Evolutionary conservation across 2,888 invertebrate genomes (phyloP).

Genomic region (Zonitis immaculata): DNA sequence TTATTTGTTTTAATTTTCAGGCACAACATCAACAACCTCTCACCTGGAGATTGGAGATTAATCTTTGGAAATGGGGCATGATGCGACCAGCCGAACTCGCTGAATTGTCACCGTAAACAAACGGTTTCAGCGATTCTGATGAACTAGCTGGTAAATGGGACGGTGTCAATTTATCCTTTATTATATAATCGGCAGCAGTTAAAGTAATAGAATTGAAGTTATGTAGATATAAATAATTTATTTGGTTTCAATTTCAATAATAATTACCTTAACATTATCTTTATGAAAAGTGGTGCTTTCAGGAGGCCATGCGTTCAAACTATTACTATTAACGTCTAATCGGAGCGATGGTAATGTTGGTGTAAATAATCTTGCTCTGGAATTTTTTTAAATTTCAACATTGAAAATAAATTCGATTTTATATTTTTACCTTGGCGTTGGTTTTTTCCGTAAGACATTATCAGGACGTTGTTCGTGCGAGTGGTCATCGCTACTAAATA

Average conservation of each 20-base stretch:
- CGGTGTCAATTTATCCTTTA: conserved; percentile 43
- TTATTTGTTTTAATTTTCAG: background rate
- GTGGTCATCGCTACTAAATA: conserved; percentile 56
- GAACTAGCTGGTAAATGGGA: conserved; percentile 43
- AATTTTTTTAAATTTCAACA: background rate
- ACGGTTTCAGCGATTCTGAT: conserved; percentile 40
- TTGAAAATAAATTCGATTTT: background rate
- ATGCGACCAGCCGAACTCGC: conserved; percentile 54
- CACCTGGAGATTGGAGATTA: conserved; percentile 70
- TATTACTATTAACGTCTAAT: conserved; percentile 34
- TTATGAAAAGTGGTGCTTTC: conserved; percentile 36
- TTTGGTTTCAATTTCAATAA: too few species aligned
- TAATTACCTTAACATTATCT: conserved; percentile 36
- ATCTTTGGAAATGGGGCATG: conserved; percentile 65
- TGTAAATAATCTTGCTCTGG: conserved; percentile 33
- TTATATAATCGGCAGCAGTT: too few species aligned
- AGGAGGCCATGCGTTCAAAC: conserved; percentile 34
- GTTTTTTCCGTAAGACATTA: conserved; percentile 37
- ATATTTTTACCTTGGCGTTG: conserved; percentile 26
- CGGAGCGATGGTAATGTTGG: conserved; percentile 40
- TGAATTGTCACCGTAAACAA: conserved; percentile 43
- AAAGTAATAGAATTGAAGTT: too few species aligned
- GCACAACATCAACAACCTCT: conserved; percentile 41
- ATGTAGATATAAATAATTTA: too few species aligned
- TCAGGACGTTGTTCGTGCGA: conserved; percentile 63